These are phyloP conservation scores for Aphelenchoides besseyi DNA, from an alignment of 1,140 invertebrate genomes.

Conservation along the genomic window DNA sequence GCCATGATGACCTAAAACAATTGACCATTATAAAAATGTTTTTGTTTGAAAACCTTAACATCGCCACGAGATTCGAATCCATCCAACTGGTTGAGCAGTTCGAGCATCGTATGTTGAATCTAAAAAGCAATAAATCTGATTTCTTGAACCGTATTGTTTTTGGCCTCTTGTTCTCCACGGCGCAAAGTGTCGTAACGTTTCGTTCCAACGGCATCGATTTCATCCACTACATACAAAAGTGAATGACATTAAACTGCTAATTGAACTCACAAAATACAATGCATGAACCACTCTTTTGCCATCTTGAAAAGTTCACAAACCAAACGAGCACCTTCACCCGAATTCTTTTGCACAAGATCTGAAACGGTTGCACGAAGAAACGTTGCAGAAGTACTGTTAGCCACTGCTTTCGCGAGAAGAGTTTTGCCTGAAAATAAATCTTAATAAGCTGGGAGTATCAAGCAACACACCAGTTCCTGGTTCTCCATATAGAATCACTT, in stretches of 20 bases:
- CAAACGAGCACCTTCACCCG: conserved; percentile 47
- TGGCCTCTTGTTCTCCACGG: conserved; percentile 47
- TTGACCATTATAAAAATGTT: too few species aligned
- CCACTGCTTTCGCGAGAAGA: conserved; percentile 50
- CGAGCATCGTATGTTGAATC: conserved; percentile 55
- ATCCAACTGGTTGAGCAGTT: conserved; percentile 59
- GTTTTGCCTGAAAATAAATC: conserved; percentile 42
- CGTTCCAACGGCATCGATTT: conserved; percentile 54
- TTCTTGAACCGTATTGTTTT: too few species aligned
- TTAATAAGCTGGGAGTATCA: too few species aligned
- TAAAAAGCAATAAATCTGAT: too few species aligned
- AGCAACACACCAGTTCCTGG: too few species aligned
- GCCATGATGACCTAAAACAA: too few species aligned
- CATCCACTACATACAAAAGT: conserved; percentile 26
- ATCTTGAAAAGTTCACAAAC: conserved; percentile 48
- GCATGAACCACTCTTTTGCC: conserved; percentile 49
- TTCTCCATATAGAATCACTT: too few species aligned
- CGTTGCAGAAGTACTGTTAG: conserved; percentile 46
- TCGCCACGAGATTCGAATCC: conserved; percentile 55
- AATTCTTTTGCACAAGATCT: conserved; percentile 51
- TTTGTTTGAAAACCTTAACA: conserved; percentile 62
- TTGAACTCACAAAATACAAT: conserved; percentile 42
- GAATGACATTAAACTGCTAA: background rate
- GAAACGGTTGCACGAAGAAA: conserved; percentile 49
- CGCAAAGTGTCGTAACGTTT: conserved; percentile 45